Conservation (phyloP, 53 echinoderm and acorn worm genomes). For the Glandiceps talaboti region DNA sequence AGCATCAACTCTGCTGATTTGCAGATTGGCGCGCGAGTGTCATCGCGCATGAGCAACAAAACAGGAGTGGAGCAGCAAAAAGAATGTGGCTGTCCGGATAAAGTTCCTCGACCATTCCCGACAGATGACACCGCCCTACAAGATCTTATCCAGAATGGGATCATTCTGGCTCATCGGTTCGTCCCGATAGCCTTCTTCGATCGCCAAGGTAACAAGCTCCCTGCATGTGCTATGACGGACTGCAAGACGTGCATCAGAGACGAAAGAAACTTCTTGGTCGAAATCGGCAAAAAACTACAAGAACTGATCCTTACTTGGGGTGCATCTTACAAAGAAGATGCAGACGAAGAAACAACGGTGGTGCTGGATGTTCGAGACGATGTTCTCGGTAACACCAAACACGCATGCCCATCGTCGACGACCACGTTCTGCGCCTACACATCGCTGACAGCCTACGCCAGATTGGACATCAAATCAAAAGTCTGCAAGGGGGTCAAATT, state of each 20-base stretch:
- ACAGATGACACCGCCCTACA: not conserved
- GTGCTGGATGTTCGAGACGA: not conserved
- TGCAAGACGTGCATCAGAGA: not conserved
- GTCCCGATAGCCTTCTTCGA: not conserved
- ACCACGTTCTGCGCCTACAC: not conserved
- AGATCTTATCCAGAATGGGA: not conserved
- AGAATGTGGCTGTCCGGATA: not conserved
- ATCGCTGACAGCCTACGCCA: not conserved
- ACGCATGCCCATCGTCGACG: not conserved
- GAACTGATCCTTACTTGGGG: not conserved
- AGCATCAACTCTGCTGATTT: not conserved
- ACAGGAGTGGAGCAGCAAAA: not conserved
- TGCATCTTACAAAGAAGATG: not conserved
- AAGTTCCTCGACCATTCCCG: not conserved
- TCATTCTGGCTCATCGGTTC: not conserved
- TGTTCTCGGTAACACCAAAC: not conserved
- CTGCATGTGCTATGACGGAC: not conserved
- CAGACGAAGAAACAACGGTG: not conserved
- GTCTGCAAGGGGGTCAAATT: not conserved
- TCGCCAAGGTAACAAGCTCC: not conserved
- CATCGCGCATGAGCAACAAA: not conserved
- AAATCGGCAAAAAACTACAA: not conserved
- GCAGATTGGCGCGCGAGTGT: not conserved
- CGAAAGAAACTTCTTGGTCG: not conserved
- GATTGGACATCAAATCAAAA: not conserved